Percentiles rank a stretch among this genome's conserved stretches.
These are phyloP conservation scores for Pseudochaenichthys georgianus DNA, from an alignment of 2,797 vertebrate species.

Conservation along the genomic window DNA sequence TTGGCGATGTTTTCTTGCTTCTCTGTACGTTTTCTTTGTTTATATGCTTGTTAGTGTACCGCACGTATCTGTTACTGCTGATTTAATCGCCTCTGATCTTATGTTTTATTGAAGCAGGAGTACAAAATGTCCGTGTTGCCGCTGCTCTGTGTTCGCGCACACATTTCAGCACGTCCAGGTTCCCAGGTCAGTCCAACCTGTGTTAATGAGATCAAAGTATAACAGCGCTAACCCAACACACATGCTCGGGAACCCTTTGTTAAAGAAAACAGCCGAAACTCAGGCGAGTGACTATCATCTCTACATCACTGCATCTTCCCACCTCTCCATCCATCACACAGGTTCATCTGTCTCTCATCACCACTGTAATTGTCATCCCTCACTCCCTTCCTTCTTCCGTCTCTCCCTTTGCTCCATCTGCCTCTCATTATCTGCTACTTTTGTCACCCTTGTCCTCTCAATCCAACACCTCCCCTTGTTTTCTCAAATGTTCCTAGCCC, in stretches of 20 bases:
- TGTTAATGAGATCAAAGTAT: constrained; percentile 61
- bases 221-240: constrained; percentile 8
- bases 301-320: constrained; percentile 8
- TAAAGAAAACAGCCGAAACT: constrained; percentile 3
- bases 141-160: constrained; percentile 13
- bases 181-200: constrained; percentile 25
- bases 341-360: constrained; percentile 44
- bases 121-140: constrained; percentile 33
- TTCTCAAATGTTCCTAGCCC: constrained; percentile 28
- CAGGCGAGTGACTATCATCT: constrained; percentile 20
- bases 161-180: constrained; percentile 31
- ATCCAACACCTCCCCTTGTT: constrained; percentile 30
- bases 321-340: constrained; percentile 26
- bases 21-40: constrained; percentile 36
- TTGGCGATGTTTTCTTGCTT: constrained; percentile 18
- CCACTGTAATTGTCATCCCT: constrained; percentile 11
- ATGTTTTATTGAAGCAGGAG: constrained; percentile 50
- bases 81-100: constrained; percentile 53
- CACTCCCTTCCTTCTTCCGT: constrained; percentile 6
- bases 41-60: constrained; percentile 47
- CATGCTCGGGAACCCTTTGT: background rate
- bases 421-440: constrained; percentile 47
- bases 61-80: constrained; percentile 37
- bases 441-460: constrained; percentile 39
- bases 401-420: constrained; percentile 32